A percentile compares a stretch with the other conserved stretches of the same genome.
These are phyloP conservation scores for Triops longicaudatus DNA, from an alignment of 1,140 invertebrate species.

Conservation along the genomic window DNA sequence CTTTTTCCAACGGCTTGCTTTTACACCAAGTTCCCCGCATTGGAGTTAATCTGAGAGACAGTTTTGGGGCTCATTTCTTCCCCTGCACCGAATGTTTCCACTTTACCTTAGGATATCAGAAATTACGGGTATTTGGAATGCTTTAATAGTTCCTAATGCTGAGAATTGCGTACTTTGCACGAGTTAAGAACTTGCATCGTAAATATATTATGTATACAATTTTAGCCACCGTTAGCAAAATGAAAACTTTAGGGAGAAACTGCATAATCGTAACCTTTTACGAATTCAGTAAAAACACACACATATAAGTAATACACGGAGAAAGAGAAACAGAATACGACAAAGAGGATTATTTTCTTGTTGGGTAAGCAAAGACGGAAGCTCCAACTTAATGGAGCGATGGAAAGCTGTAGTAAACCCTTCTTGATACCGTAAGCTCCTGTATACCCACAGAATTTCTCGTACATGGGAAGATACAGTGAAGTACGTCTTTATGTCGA, in stretches of 20 bases:
- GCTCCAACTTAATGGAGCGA: not conserved
- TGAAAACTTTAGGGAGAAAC: too few species aligned
- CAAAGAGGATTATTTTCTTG: not conserved
- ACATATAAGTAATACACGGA: not conserved
- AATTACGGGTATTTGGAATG: too few species aligned
- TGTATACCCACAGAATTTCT: not conserved
- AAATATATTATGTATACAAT: too few species aligned
- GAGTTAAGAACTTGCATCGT: too few species aligned
- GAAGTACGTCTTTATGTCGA: not conserved
- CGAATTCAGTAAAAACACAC: not conserved
- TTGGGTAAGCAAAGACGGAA: not conserved
- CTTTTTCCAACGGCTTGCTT: not conserved
- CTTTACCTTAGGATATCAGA: not conserved
- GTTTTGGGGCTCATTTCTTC: not conserved
- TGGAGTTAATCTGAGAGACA: not conserved
- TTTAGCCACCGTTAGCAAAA: too few species aligned
- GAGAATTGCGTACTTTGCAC: too few species aligned
- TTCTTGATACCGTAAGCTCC: not conserved
- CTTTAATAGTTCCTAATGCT: too few species aligned
- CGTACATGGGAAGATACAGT: too few species aligned
- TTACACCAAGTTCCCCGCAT: not conserved
- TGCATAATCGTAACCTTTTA: too few species aligned
- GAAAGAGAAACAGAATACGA: not conserved
- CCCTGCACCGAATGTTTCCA: not conserved
- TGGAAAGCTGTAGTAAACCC: constrained; percentile 9